These are phyloP conservation scores for Adelphocoris suturalis DNA, from an alignment of 2,888 invertebrate species.

Conservation along the genomic window DNA sequence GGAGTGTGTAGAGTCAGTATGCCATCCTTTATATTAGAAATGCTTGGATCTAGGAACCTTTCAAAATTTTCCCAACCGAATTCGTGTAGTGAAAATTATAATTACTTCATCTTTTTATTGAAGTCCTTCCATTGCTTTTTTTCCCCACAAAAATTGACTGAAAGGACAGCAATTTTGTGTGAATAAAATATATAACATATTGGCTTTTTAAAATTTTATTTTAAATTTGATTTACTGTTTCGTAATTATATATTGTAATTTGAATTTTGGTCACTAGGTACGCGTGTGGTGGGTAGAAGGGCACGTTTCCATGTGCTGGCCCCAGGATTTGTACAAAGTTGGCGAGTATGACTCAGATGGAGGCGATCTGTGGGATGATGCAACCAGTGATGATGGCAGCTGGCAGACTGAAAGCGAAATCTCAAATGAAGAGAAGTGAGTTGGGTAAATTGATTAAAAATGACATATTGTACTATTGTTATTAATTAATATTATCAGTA, in stretches of 20 bases:
- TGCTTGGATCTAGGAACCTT: too few relatives aligned
- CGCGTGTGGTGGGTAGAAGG: constrained; percentile 96
- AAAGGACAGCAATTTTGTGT: too few relatives aligned
- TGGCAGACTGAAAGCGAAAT: constrained; percentile 90
- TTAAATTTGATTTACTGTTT: neutral
- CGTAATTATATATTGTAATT: neutral
- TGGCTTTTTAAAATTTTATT: neutral
- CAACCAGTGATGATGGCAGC: constrained; percentile 86
- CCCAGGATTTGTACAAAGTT: constrained; percentile 91
- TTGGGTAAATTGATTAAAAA: neutral
- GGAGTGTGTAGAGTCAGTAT: too few relatives aligned
- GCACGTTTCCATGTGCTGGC: constrained; percentile 92
- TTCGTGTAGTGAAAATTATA: too few relatives aligned
- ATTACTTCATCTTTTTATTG: too few relatives aligned
- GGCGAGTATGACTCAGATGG: constrained; percentile 81
- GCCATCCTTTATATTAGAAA: too few relatives aligned
- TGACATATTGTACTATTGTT: too few relatives aligned
- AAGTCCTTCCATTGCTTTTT: too few relatives aligned
- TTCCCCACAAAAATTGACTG: too few relatives aligned
- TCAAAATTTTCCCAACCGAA: too few relatives aligned
- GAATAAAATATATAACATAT: too few relatives aligned
- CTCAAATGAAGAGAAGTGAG: constrained; percentile 79
- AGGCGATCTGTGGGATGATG: constrained; percentile 84
- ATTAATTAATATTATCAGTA: too few relatives aligned
- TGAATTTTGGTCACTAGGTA: constrained; percentile 80